These are phyloP conservation scores for Thumatha senex DNA, from an alignment of 2,888 invertebrate genomes.

Conservation along the genomic window DNA sequence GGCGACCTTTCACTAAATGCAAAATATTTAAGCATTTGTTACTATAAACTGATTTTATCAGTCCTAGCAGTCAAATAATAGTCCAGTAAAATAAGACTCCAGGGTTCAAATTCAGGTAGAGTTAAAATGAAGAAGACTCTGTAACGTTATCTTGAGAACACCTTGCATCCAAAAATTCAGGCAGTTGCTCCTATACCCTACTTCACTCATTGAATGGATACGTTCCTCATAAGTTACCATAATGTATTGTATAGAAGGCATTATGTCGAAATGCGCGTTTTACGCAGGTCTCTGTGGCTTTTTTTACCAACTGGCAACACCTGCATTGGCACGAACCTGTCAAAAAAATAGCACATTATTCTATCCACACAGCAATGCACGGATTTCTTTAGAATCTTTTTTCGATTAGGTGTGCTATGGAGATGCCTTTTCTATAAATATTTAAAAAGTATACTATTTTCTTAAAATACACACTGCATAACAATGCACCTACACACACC, in stretches of 20 bases:
- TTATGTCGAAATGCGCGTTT: slow-evolving; percentile 43
- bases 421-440: slow-evolving; percentile 19
- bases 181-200: slow-evolving; percentile 18
- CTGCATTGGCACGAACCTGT: slow-evolving; percentile 72
- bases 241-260: slow-evolving; percentile 29
- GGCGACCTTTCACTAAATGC: too few relatives aligned
- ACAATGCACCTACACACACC: too few relatives aligned
- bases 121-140: too few relatives aligned
- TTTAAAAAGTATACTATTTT: too few relatives aligned
- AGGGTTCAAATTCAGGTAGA: too few relatives aligned
- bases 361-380: slow-evolving; percentile 58
- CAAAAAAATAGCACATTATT: slow-evolving; percentile 55
- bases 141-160: not conserved
- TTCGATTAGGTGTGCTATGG: slow-evolving; percentile 35
- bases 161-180: slow-evolving; percentile 1
- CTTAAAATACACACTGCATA: too few relatives aligned
- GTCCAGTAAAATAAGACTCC: too few relatives aligned
- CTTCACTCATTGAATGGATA: slow-evolving; percentile 32
- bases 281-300: slow-evolving; percentile 49
- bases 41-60: too few relatives aligned
- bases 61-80: too few relatives aligned
- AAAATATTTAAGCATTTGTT: too few relatives aligned
- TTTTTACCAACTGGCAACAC: slow-evolving; percentile 56
- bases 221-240: slow-evolving; percentile 41
- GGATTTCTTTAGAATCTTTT: slow-evolving; percentile 52